Evolutionary conservation across 2,888 invertebrate genomes (phyloP).

Genomic region (Mesoligia furuncula): DNA sequence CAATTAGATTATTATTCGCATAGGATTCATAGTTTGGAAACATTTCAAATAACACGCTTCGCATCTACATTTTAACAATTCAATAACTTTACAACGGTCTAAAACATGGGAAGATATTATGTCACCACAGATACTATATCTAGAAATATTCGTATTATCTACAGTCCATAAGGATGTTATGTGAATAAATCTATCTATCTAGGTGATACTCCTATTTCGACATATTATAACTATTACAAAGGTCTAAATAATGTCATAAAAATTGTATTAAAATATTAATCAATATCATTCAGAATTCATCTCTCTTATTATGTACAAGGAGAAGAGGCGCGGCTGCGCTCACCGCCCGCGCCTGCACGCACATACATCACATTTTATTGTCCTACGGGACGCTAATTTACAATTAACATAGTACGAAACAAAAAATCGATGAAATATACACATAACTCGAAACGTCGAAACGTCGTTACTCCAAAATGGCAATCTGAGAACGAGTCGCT

Average conservation of each 20-base stretch:
- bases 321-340: constrained; percentile 61
- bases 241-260: constrained; percentile 81
- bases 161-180: constrained; percentile 75
- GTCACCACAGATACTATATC: constrained; percentile 72
- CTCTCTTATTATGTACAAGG: constrained; percentile 76
- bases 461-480: constrained; percentile 84
- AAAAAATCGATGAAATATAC: constrained; percentile 76
- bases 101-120: constrained; percentile 72
- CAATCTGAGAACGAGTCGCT: constrained; percentile 84
- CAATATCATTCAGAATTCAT: constrained; percentile 87
- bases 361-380: constrained; percentile 77
- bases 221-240: constrained; percentile 79
- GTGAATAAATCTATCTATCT: constrained; percentile 79
- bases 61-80: constrained; percentile 70
- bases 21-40: constrained; percentile 50
- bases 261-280: constrained; percentile 85
- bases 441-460: constrained; percentile 78
- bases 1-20: constrained; percentile 63
- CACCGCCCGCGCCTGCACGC: constrained; percentile 60
- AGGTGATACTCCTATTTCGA: constrained; percentile 78
- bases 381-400: constrained; percentile 81
- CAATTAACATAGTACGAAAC: constrained; percentile 75
- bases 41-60: constrained; percentile 31
- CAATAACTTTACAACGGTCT: constrained; percentile 73
- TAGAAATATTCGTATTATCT: constrained; percentile 74